Conservation (phyloP, 2,113 vertebrate species). For the Formicarius rufipectus region DNA sequence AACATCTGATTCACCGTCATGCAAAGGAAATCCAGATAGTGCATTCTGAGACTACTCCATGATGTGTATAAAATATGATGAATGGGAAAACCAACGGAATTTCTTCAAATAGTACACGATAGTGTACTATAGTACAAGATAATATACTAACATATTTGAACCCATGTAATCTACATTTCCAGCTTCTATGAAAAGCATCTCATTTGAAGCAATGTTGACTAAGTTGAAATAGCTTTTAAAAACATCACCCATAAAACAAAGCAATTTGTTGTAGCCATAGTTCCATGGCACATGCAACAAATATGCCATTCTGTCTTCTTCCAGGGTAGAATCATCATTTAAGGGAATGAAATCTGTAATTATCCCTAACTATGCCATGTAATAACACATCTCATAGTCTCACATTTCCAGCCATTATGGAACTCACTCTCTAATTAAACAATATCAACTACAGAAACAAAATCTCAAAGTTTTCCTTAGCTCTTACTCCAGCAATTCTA, state of each 20-base stretch:
- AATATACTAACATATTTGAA: not conserved
- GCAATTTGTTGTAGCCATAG: not conserved
- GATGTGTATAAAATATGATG: not conserved
- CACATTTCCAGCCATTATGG: not conserved
- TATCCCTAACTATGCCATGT: not conserved
- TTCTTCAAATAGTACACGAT: not conserved
- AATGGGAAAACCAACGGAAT: not conserved
- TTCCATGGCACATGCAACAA: not conserved
- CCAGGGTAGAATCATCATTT: not conserved
- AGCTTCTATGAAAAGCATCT: not conserved
- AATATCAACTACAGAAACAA: not conserved
- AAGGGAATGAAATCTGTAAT: not conserved
- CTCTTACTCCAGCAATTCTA: not conserved
- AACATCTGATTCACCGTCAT: not conserved
- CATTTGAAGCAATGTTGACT: not conserved
- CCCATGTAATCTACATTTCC: not conserved
- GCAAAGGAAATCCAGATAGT: not conserved
- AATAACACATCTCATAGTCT: not conserved
- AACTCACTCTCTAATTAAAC: not conserved
- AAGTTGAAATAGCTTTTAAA: not conserved
- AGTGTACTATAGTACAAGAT: not conserved
- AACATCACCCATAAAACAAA: not conserved
- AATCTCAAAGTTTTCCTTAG: not conserved
- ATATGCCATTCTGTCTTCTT: not conserved
- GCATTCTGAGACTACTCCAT: not conserved